These are phyloP conservation scores for Enoplolaimus lenunculus DNA, from an alignment of 2,888 invertebrate genomes.

Conservation along the genomic window DNA sequence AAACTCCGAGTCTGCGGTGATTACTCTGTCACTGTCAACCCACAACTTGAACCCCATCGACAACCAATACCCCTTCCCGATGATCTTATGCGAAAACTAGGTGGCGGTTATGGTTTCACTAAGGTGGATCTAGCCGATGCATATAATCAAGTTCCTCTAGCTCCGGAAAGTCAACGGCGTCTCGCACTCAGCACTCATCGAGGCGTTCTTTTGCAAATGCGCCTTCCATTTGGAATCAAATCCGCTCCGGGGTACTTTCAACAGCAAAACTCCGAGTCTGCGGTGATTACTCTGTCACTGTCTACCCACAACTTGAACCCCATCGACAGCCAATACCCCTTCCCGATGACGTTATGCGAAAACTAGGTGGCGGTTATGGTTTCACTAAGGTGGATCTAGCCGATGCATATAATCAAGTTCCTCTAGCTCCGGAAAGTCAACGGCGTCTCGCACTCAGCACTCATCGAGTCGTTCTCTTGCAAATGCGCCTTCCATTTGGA, in stretches of 20 bases:
- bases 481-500: not conserved
- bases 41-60: too few species aligned
- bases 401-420: slow-evolving; percentile 13
- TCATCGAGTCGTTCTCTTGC: not conserved
- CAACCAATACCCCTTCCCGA: slow-evolving; percentile 29
- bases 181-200: not conserved
- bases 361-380: slow-evolving; percentile 25
- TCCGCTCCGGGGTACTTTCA: not conserved
- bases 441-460: not conserved
- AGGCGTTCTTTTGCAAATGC: not conserved
- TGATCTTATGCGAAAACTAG: too few species aligned
- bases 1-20: too few species aligned
- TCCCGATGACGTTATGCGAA: slow-evolving; percentile 26
- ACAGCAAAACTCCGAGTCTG: slow-evolving; percentile 20
- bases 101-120: too few species aligned
- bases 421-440: not conserved
- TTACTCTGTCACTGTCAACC: too few species aligned
- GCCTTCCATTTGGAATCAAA: too few species aligned
- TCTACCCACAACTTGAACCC: slow-evolving; percentile 25
- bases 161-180: too few species aligned
- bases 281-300: slow-evolving; percentile 19
- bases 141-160: too few species aligned
- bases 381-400: not conserved
- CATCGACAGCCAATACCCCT: slow-evolving; percentile 29
- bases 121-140: too few species aligned